Evolutionary conservation across 2,113 vertebrate genomes (phyloP), one percentile per base, ranked within the genome.

Genomic region (Hyaena hyaena): DNA sequence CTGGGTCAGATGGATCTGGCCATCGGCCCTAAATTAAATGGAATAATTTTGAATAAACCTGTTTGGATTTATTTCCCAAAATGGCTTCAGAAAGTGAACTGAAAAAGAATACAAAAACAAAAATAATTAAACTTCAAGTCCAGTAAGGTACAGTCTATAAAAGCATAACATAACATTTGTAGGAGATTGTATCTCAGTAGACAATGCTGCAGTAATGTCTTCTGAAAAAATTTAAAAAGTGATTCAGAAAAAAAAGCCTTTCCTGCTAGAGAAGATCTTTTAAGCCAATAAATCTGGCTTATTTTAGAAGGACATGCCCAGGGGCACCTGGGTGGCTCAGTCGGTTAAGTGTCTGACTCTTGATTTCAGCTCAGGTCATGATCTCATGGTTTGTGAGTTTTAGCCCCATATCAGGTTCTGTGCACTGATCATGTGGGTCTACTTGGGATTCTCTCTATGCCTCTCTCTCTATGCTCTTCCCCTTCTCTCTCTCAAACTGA

Each of bases 41-140:
- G 33, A 96, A 85, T 79, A 80, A 96, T 66, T 88, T 48, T 74
- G 63, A 83, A 45, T 92, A 77, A 93, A 39, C 73, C 73, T 76
- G 48, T 65, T 19, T 26, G 17, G 3, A 61, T 89, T 31, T 74
- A n/a, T 48, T 96, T 97, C 11, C 43, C 65, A 90, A 31, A 11
- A 74, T 39, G n/a, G 50, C 43, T 50, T 65, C n/a, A 94, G 58
- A 76, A 94, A 92, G 86, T 73, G 26, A 94, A 94, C 92, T 16
- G 58, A 10, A 15, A 90, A 74, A 66, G 55, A 81, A 93, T 45
- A 10, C 19, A 83, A 88, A 97, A 87, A 19, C 69, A 96, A 84
- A 91, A 77, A 66, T 61, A 93, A 89, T 77, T 81, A 79, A 79
- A 87, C 68, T 58, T 88, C 48, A 84, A 39, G 21, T 68, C 63